These are phyloP conservation scores for Synanceia verrucosa DNA, from an alignment of 2,797 vertebrate species.

Conservation along the genomic window DNA sequence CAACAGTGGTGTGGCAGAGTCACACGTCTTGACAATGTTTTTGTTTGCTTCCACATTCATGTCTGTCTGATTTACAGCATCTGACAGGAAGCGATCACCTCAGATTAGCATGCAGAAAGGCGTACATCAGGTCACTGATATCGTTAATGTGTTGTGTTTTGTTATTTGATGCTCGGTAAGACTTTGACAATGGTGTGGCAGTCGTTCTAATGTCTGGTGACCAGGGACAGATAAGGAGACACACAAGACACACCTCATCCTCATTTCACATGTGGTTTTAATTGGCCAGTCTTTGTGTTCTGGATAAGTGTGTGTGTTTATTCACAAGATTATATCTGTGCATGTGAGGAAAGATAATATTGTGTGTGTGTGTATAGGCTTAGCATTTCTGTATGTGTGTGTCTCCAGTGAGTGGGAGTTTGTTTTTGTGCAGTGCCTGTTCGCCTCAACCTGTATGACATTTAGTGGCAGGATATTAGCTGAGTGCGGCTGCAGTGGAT, in stretches of 20 bases:
- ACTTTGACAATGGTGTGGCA: conserved; percentile 9
- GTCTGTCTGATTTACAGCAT: conserved; percentile 34
- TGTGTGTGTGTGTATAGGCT: conserved; percentile 15
- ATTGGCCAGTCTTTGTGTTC: conserved; percentile 55
- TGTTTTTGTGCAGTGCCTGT: conserved; percentile 32
- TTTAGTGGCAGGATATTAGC: conserved; percentile 55
- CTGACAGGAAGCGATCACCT: conserved; percentile 23
- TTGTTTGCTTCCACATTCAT: conserved; percentile 36
- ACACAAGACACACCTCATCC: conserved; percentile 56
- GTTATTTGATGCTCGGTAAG: conserved; percentile 6
- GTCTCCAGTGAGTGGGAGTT: conserved; percentile 30
- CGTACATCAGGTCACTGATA: not conserved
- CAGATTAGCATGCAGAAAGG: conserved; percentile 21
- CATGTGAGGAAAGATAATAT: conserved; percentile 27
- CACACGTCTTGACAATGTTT: conserved; percentile 8
- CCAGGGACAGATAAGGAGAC: conserved; percentile 63
- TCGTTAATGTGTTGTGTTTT: conserved; percentile 21
- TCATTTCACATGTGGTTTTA: conserved; percentile 58
- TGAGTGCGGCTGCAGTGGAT: not conserved
- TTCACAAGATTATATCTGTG: conserved; percentile 28
- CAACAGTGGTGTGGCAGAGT: conserved; percentile 16
- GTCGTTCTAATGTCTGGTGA: conserved; percentile 31
- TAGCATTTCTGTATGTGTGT: not conserved
- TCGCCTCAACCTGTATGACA: conserved; percentile 58
- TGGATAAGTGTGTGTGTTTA: conserved; percentile 36